Conservation (phyloP, 2,888 invertebrate species). For the Apotomis capreana region DNA sequence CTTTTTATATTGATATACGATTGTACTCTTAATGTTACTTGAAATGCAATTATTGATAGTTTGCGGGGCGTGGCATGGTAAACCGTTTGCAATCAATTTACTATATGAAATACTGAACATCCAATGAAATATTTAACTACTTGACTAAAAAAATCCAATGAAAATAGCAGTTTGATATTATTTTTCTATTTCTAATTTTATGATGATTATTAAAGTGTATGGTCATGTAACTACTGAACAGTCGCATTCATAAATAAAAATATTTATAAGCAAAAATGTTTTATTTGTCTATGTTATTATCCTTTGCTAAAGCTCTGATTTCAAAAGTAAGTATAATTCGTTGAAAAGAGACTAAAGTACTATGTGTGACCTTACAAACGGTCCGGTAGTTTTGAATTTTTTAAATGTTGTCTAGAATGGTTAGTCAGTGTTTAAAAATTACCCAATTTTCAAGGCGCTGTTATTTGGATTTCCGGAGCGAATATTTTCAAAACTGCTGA, state of each 20-base stretch:
- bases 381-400: too few relatives aligned
- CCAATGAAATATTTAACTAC: slow-evolving; percentile 39
- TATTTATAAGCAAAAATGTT: slow-evolving; percentile 74
- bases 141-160: slow-evolving; percentile 74
- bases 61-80: slow-evolving; percentile 22
- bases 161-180: slow-evolving; percentile 81
- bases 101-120: slow-evolving; percentile 22
- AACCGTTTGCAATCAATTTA: slow-evolving; percentile 16
- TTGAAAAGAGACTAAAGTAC: too few relatives aligned
- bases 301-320: too few relatives aligned
- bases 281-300: slow-evolving; percentile 60
- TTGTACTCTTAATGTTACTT: slow-evolving; percentile 34
- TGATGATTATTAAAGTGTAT: slow-evolving; percentile 76
- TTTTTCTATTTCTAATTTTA: slow-evolving; percentile 84
- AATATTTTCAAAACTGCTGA: too few relatives aligned
- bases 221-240: slow-evolving; percentile 78
- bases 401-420: too few relatives aligned
- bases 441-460: too few relatives aligned
- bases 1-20: slow-evolving; percentile 54
- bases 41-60: slow-evolving; percentile 12
- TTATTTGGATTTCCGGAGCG: too few relatives aligned
- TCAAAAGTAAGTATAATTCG: too few relatives aligned
- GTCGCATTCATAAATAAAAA: slow-evolving; percentile 80
- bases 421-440: too few relatives aligned
- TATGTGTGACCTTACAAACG: too few relatives aligned